These are phyloP conservation scores for Sesamia inferens DNA, from an alignment of 2,888 invertebrate species.

Conservation along the genomic window DNA sequence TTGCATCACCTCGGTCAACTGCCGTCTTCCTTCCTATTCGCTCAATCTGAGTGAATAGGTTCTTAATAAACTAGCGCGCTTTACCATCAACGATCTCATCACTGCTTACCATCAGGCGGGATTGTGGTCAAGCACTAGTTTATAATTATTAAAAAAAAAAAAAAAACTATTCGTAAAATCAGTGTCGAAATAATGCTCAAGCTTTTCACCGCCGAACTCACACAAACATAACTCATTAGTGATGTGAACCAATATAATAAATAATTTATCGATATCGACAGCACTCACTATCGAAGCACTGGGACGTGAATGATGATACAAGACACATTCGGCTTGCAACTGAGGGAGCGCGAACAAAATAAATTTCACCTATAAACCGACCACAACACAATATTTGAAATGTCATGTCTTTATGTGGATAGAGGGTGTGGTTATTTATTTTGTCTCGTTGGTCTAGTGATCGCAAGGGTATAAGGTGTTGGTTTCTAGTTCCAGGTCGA, in stretches of 20 bases:
- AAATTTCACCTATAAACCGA: constrained; percentile 71
- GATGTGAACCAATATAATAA: constrained; percentile 43
- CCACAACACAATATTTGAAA: constrained; percentile 78
- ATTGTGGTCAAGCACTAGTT: no score
- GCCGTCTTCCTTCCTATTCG: no score
- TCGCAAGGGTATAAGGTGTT: not conserved
- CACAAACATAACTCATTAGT: constrained; percentile 39
- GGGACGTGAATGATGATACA: constrained; percentile 69
- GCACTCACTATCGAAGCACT: constrained; percentile 56
- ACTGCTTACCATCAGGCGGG: no score
- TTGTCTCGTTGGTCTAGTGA: not conserved
- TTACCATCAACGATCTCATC: no score
- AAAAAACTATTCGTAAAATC: no score
- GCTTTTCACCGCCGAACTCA: constrained; percentile 13
- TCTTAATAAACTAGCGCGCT: no score
- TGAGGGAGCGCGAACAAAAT: constrained; percentile 76
- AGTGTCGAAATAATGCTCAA: constrained; percentile 2
- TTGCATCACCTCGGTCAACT: no score
- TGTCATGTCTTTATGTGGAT: constrained; percentile 67
- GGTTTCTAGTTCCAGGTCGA: not conserved
- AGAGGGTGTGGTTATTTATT: constrained; percentile 62
- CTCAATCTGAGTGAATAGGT: no score
- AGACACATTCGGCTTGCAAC: constrained; percentile 73
- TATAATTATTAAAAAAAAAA: no score
- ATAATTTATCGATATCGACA: constrained; percentile 44